These are phyloP conservation scores for Ailuropoda melanoleuca DNA, from an alignment of 2,113 vertebrate genomes.

Conservation along the genomic window DNA sequence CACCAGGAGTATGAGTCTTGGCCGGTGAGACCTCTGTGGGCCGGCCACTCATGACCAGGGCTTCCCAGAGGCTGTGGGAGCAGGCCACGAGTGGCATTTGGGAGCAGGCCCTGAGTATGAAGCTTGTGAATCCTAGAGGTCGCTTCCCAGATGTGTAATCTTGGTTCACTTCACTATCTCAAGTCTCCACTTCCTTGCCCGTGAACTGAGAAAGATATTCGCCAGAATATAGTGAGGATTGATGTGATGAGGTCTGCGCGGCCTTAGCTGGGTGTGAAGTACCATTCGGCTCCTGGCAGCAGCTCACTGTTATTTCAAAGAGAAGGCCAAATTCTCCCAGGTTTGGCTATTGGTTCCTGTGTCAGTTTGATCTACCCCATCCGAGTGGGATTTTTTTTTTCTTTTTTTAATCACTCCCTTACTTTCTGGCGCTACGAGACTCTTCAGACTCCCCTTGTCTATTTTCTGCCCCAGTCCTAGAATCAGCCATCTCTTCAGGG, in stretches of 20 bases:
- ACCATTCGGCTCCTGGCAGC: background rate
- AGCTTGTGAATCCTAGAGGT: background rate
- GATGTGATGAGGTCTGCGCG: background rate
- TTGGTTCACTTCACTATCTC: background rate
- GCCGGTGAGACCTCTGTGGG: background rate
- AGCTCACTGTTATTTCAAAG: background rate
- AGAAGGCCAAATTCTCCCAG: background rate
- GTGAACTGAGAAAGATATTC: background rate
- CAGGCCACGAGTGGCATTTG: too few species aligned
- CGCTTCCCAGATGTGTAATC: background rate
- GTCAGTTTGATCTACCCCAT: background rate
- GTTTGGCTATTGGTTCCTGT: background rate
- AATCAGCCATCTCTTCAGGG: background rate
- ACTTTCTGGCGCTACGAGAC: background rate
- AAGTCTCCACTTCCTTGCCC: background rate
- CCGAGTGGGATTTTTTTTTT: background rate
- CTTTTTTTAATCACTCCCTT: background rate
- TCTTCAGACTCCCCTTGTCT: background rate
- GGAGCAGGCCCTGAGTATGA: background rate
- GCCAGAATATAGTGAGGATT: too few species aligned
- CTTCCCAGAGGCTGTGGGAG: background rate
- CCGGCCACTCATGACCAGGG: too few species aligned
- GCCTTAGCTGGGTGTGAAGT: background rate
- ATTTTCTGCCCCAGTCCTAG: background rate
- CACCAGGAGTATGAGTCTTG: accelerated